These are phyloP conservation scores for Ailuropoda melanoleuca DNA, from an alignment of 2,113 vertebrate species.

Conservation along the genomic window DNA sequence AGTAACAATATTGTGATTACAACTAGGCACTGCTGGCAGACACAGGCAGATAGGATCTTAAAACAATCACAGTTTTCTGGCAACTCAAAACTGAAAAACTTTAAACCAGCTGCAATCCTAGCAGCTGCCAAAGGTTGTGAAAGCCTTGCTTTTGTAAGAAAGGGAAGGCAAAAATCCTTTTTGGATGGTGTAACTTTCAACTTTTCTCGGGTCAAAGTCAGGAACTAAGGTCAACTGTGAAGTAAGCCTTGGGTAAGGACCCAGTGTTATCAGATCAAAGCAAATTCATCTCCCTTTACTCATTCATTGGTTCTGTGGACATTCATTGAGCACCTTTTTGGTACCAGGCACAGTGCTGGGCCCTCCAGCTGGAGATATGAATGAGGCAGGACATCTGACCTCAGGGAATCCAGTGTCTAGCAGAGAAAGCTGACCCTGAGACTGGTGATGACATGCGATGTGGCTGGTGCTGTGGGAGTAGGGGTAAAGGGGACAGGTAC, in stretches of 20 bases:
- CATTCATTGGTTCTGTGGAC: background rate
- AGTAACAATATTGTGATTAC: background rate
- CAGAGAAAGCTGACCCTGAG: background rate
- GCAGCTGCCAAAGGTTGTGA: constrained; percentile 20
- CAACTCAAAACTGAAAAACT: background rate
- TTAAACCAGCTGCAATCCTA: background rate
- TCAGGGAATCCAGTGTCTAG: background rate
- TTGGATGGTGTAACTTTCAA: constrained; percentile 1
- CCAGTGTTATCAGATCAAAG: background rate
- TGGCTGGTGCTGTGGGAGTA: background rate
- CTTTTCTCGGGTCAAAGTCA: constrained; percentile 14
- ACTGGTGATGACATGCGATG: fast-evolving
- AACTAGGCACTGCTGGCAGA: background rate
- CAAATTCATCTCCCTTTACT: background rate
- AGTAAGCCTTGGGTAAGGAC: background rate
- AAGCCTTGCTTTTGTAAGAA: constrained; percentile 33
- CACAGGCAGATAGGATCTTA: background rate
- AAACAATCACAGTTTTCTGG: background rate
- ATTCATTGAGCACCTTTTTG: background rate
- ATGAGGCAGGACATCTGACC: background rate
- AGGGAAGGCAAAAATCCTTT: background rate
- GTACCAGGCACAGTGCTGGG: background rate
- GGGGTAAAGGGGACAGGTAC: background rate
- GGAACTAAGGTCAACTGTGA: background rate
- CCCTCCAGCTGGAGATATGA: background rate